Conservation (phyloP, 2,888 invertebrate species). For the Adelognathus sp. region DNA sequence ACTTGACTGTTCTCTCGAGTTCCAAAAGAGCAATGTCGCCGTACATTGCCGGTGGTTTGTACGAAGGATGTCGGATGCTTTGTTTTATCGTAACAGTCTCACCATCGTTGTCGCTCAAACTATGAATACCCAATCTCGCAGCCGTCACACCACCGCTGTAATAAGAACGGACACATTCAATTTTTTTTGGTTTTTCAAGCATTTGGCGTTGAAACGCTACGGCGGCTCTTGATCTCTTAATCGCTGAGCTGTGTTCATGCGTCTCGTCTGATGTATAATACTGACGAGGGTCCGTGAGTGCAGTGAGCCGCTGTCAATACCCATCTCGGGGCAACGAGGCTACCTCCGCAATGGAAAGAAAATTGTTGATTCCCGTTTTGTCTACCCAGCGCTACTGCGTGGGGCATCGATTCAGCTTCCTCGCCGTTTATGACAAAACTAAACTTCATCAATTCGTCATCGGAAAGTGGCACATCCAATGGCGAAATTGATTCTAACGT, state of each 20-base stretch:
- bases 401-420: slow-evolving; percentile 63
- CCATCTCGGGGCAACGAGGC: slow-evolving; percentile 65
- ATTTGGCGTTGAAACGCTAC: too few relatives aligned
- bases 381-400: slow-evolving; percentile 66
- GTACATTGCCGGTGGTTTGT: slow-evolving; percentile 81
- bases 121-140: slow-evolving; percentile 61
- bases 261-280: too few relatives aligned
- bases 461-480: too few relatives aligned
- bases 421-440: too few relatives aligned
- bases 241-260: too few relatives aligned
- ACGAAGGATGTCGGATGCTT: slow-evolving; percentile 60
- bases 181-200: not conserved
- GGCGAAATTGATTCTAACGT: too few relatives aligned
- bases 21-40: slow-evolving; percentile 87
- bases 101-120: slow-evolving; percentile 56
- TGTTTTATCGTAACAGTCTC: slow-evolving; percentile 37
- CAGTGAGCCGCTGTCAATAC: slow-evolving; percentile 70
- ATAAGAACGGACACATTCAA: not conserved
- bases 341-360: slow-evolving; percentile 61
- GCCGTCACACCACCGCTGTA: slow-evolving; percentile 54
- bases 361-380: slow-evolving; percentile 21
- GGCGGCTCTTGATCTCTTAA: not conserved
- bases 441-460: too few relatives aligned
- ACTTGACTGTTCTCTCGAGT: slow-evolving; percentile 76
- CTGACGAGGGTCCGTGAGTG: slow-evolving; percentile 61